These are phyloP conservation scores for Stegostoma tigrinum DNA, from an alignment of 2,113 vertebrate species.

Conservation along the genomic window DNA sequence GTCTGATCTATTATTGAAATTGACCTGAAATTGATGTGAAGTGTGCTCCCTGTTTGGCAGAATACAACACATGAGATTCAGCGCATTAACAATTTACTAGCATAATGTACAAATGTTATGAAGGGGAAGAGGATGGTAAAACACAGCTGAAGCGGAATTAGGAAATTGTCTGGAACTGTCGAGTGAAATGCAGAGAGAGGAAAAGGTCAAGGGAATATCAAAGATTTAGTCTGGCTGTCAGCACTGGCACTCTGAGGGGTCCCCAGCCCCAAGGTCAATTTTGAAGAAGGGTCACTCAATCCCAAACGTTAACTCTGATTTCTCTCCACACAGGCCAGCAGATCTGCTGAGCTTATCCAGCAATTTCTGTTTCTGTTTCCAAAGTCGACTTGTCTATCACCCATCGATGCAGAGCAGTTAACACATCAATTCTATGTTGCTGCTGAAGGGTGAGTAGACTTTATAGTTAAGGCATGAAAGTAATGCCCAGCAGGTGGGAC, in stretches of 20 bases:
- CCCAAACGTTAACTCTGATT: too few species aligned
- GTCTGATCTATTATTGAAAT: too few species aligned
- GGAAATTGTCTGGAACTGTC: neutral
- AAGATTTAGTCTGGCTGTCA: neutral
- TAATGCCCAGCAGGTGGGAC: neutral
- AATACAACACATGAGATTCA: neutral
- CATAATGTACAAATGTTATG: neutral
- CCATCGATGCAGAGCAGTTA: neutral
- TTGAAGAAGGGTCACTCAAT: too few species aligned
- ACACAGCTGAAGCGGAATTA: neutral
- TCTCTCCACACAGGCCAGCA: too few species aligned
- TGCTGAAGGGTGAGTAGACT: neutral
- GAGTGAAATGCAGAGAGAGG: neutral
- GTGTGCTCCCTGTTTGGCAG: neutral
- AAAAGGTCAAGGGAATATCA: neutral
- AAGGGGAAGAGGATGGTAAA: neutral
- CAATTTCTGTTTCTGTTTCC: too few species aligned
- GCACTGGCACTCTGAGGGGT: neutral
- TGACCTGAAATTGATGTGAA: too few species aligned
- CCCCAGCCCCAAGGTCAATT: too few species aligned
- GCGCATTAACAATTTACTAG: neutral
- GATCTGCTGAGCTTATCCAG: too few species aligned
- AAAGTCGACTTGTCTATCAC: too few species aligned
- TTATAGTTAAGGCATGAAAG: neutral
- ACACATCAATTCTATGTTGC: neutral